These are phyloP conservation scores for Phrynosoma blainvillii DNA, from an alignment of 2,113 vertebrate species.

Conservation along the genomic window DNA sequence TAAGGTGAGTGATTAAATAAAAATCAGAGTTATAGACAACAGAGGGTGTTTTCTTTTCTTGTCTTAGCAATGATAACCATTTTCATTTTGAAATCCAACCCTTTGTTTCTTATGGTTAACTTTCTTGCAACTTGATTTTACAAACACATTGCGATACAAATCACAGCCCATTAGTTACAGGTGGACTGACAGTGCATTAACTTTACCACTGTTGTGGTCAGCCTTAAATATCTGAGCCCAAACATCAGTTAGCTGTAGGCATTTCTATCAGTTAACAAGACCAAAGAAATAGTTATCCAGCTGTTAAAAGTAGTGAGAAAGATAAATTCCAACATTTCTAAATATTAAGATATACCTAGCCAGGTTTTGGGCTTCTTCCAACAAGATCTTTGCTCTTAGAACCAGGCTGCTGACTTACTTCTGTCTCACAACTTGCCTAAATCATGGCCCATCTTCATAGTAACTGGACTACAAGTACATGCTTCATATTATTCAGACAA, in stretches of 20 bases:
- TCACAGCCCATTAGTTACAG: not conserved
- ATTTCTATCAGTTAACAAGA: not conserved
- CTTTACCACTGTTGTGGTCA: not conserved
- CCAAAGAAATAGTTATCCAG: not conserved
- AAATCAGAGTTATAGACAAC: not conserved
- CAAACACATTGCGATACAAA: not conserved
- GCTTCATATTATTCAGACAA: not conserved
- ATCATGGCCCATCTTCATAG: not conserved
- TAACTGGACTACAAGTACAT: not conserved
- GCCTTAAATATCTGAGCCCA: not conserved
- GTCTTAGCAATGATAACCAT: not conserved
- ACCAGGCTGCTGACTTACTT: not conserved
- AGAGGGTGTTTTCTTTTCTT: not conserved
- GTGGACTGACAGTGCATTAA: not conserved
- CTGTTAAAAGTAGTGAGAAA: not conserved
- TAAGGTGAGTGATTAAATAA: not conserved
- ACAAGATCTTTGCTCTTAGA: not conserved
- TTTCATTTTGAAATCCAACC: not conserved
- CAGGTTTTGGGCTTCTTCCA: not conserved
- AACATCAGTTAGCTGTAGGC: not conserved
- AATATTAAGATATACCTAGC: not conserved
- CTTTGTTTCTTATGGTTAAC: not conserved
- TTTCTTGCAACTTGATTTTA: not conserved
- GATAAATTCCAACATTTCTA: not conserved
- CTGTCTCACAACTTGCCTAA: not conserved